Evolutionary conservation across 2,113 vertebrate genomes (phyloP), one percentile per base, ranked within the genome.

Genomic region (Grammomys surdaster): DNA sequence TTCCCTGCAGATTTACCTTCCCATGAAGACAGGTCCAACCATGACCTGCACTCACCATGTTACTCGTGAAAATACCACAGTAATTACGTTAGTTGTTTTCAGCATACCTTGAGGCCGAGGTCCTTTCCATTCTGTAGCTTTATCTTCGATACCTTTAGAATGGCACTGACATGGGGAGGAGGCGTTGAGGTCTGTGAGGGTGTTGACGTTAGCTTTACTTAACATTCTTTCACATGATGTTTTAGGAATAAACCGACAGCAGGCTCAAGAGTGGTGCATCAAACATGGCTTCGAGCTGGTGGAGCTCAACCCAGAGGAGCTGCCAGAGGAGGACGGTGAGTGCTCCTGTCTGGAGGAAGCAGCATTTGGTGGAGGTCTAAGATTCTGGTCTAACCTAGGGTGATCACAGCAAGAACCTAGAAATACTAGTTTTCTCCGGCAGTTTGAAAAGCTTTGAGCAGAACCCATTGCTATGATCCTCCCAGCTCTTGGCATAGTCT

Each of bases 261-360:
- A 99, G 85, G 99, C 99, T 69, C 99, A 99, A 92, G 99, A 99
- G 91, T 99, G 99, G 99, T 99, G 99, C 97, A 99, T 99, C 98
- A 98, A 99, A 92, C 99, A 99, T 26, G 98, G 99, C 16, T 99
- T 99, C 97, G 99, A 99, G 95, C 98, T 99, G 97, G 99, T 99
- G 20, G 99, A 99, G 93, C 99, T 99, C 8, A 99, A 95, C 96
- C 99, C 99, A 0, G 99, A 99, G 97, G 99, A 99, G 31, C 78
- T 99, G 80, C 99, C 99, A 22, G 99, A 99, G 98, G 99, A 99
- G 88, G 99, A 99, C 88, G 99, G 99, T 99, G 97, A 98, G 98
- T 96, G 43, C 88, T 60, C 40, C 5, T 48, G 5, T 93, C 28
- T 12, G 16, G 16, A 72, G 86, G 82, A 69, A 95, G 31, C 7